phyloP scores from a whole-genome alignment of 2,797 vertebrate species.

The Remorina albescens region DNA sequence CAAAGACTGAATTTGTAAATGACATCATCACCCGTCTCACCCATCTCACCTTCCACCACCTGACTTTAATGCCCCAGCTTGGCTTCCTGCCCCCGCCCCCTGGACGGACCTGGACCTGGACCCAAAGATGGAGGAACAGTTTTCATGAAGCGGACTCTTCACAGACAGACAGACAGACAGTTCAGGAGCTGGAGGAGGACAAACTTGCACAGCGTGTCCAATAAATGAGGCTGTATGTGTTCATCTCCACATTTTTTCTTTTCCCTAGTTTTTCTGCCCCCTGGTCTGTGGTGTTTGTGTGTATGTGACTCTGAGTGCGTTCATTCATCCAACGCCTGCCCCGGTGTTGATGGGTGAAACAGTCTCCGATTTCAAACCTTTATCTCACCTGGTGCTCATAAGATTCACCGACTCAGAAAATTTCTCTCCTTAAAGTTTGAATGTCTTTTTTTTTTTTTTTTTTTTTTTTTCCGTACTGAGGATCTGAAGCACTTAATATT shows the following conservation, averaged over 20 bases:
- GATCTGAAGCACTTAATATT: slow-evolving; percentile 49
- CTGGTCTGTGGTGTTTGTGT: slow-evolving; percentile 25
- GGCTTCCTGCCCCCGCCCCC: slow-evolving; percentile 15
- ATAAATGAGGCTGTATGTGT: slow-evolving; percentile 67
- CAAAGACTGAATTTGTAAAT: slow-evolving; percentile 68
- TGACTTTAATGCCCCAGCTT: slow-evolving; percentile 62
- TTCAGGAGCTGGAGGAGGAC: slow-evolving; percentile 18
- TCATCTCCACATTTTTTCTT: slow-evolving; percentile 31
- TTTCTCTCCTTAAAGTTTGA: too few species aligned
- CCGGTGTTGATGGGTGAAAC: slow-evolving; percentile 13
- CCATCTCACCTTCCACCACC: slow-evolving; percentile 42
- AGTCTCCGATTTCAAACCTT: slow-evolving; percentile 35
- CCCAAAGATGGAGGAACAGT: slow-evolving; percentile 15
- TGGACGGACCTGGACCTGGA: slow-evolving; percentile 35
- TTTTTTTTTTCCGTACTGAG: slow-evolving; percentile 33
- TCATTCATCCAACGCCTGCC: slow-evolving; percentile 10
- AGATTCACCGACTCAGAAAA: not conserved
- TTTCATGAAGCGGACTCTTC: slow-evolving; percentile 39
- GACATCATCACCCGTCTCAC: slow-evolving; percentile 35
- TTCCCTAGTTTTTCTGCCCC: not conserved
- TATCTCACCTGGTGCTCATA: slow-evolving; percentile 24
- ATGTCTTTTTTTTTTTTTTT: too few species aligned
- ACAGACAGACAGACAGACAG: slow-evolving; percentile 16
- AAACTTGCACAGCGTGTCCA: slow-evolving; percentile 48
- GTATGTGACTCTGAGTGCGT: slow-evolving; percentile 20